A percentile compares a stretch with the other conserved stretches of the same genome.
Conservation (phyloP, 2,113 vertebrate genomes). For the Channa argus region DNA sequence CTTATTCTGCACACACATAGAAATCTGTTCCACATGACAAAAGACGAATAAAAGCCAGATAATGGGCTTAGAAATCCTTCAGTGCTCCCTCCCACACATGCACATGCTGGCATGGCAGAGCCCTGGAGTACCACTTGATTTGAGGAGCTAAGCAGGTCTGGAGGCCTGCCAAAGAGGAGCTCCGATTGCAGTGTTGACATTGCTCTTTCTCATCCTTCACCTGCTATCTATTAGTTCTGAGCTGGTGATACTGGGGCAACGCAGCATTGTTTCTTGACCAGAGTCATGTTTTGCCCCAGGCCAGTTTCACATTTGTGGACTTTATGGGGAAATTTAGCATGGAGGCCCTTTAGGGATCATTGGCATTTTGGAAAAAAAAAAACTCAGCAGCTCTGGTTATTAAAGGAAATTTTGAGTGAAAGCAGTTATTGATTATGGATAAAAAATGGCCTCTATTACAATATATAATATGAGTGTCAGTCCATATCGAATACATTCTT, state of each 20-base stretch:
- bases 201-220: conserved; percentile 71
- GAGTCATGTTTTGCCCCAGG: conserved; percentile 23
- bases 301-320: conserved; percentile 35
- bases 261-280: conserved; percentile 34
- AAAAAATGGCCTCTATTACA: neutral
- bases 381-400: neutral
- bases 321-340: conserved; percentile 25
- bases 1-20: neutral
- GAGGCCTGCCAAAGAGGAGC: conserved; percentile 63
- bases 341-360: neutral
- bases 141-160: conserved; percentile 59
- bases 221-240: conserved; percentile 72
- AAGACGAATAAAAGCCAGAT: neutral
- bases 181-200: conserved; percentile 71
- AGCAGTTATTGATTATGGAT: neutral
- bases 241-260: conserved; percentile 48
- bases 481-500: neutral
- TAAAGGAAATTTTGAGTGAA: neutral
- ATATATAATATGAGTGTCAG: neutral
- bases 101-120: conserved; percentile 48
- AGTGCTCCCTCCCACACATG: conserved; percentile 10
- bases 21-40: conserved; percentile 36
- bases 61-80: conserved; percentile 16
- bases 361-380: conserved; percentile 31
- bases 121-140: conserved; percentile 60